Percentiles rank a stretch among this genome's conserved stretches.
Evolutionary conservation across 2,888 invertebrate genomes (phyloP).

Genomic region (Dryobota labecula): DNA sequence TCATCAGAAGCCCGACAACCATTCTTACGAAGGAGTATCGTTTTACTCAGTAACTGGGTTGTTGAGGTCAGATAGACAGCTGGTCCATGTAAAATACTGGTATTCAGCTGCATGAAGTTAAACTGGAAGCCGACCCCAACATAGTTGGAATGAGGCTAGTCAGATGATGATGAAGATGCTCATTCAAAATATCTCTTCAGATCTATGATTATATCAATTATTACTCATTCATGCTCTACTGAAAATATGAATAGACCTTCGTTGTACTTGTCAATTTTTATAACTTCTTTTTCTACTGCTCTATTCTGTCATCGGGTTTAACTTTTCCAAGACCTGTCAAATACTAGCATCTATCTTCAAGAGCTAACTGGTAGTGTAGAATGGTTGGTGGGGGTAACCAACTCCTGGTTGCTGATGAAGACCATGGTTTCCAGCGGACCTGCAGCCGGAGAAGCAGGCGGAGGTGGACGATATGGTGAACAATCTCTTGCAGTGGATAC

Average conservation of each 20-base stretch:
- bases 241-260: background rate
- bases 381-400: slow-evolving; percentile 69
- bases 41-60: too few species aligned
- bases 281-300: background rate
- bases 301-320: slow-evolving; percentile 7
- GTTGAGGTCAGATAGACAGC: too few species aligned
- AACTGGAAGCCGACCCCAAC: too few species aligned
- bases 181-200: background rate
- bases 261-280: background rate
- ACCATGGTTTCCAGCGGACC: slow-evolving; percentile 85
- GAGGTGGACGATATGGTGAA: slow-evolving; percentile 93
- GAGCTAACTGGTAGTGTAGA: slow-evolving; percentile 51
- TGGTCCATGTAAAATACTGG: too few species aligned
- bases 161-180: too few species aligned
- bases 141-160: too few species aligned
- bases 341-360: slow-evolving; percentile 17
- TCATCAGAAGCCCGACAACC: too few species aligned
- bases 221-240: background rate
- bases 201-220: background rate
- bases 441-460: slow-evolving; percentile 85
- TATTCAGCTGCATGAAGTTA: too few species aligned
- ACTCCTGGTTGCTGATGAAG: slow-evolving; percentile 75
- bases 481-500: slow-evolving; percentile 94
- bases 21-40: too few species aligned
- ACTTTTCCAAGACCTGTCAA: slow-evolving; percentile 10